Conservation (phyloP, 2,888 invertebrate species). For the Trissolcus japonicus region DNA sequence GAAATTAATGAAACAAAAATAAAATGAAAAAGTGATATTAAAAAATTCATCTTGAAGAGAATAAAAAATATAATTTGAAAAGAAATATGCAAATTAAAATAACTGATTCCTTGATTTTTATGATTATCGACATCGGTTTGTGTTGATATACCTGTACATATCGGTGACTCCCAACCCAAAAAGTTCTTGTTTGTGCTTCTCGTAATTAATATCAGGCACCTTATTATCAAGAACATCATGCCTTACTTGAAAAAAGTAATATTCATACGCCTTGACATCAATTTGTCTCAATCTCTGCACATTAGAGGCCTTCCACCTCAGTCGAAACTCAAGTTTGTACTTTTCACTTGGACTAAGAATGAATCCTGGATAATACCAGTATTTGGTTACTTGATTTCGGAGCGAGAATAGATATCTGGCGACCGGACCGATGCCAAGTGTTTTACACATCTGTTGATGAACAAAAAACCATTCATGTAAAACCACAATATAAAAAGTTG, state of each 20-base stretch:
- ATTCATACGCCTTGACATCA: slow-evolving; percentile 88
- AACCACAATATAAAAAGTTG: background rate
- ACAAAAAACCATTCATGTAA: background rate
- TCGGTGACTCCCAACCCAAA: slow-evolving; percentile 91
- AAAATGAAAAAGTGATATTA: no score
- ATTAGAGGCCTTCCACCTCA: slow-evolving; percentile 87
- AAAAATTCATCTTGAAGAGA: no score
- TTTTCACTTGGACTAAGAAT: slow-evolving; percentile 76
- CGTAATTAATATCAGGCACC: slow-evolving; percentile 87
- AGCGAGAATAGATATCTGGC: slow-evolving; percentile 88
- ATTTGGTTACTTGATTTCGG: slow-evolving; percentile 80
- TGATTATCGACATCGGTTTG: no score
- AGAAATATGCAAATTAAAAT: no score
- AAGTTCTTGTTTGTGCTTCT: slow-evolving; percentile 85
- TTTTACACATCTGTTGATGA: slow-evolving; percentile 80
- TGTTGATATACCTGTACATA: slow-evolving; percentile 80
- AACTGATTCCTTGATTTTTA: no score
- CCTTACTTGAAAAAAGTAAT: slow-evolving; percentile 90
- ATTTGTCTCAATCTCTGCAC: slow-evolving; percentile 81
- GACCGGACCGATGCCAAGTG: slow-evolving; percentile 85
- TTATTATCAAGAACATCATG: slow-evolving; percentile 88
- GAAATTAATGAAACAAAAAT: no score
- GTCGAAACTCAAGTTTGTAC: slow-evolving; percentile 84
- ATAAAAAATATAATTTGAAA: no score
- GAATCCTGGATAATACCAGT: slow-evolving; percentile 84